Percentiles rank a stretch among this genome's conserved stretches.
These are phyloP conservation scores for Mimachlamys varia DNA, from an alignment of 2,888 invertebrate species.

Conservation along the genomic window DNA sequence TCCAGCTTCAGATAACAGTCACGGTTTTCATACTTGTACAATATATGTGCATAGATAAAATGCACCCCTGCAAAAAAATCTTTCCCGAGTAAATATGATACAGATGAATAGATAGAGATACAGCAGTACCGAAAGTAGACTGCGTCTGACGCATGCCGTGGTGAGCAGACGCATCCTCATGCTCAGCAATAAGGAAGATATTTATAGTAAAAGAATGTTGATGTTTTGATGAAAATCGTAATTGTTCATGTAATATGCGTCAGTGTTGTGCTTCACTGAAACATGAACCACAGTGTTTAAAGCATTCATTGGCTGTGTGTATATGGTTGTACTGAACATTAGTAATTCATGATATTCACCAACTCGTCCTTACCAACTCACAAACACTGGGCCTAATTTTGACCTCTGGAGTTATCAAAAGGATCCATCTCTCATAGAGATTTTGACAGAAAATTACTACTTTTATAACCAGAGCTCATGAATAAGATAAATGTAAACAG, in stretches of 20 bases:
- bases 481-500: neutral
- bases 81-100: neutral
- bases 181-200: neutral
- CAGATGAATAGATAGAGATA: neutral
- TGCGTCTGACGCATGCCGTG: neutral
- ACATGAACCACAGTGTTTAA: neutral
- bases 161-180: neutral
- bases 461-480: neutral
- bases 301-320: neutral
- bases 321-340: neutral
- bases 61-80: neutral
- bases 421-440: neutral
- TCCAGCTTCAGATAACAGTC: neutral
- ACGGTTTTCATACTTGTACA: neutral
- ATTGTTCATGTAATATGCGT: neutral
- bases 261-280: neutral
- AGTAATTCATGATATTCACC: neutral
- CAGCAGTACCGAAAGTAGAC: neutral
- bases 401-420: neutral
- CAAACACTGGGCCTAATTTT: neutral
- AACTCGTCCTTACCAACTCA: neutral
- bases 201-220: neutral
- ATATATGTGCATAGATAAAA: neutral
- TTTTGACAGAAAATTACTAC: neutral
- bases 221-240: neutral